Evolutionary conservation across 2,888 invertebrate species (phyloP).

Genomic region (Drosophila melanocephala): DNA sequence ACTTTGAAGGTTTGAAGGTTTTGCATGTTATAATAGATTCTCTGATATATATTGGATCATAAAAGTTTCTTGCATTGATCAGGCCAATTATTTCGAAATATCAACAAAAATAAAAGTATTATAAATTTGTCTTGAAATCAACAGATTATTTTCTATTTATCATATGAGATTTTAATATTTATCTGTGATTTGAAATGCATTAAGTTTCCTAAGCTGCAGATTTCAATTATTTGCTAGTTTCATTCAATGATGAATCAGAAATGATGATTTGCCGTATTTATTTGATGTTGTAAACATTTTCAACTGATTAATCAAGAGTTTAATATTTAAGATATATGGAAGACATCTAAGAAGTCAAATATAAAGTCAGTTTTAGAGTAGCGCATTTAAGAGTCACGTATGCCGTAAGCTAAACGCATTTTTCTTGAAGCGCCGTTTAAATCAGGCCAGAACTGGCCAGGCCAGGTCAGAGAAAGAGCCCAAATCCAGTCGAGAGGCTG

Average conservation of each 20-base stretch:
- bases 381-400: constrained; percentile 19
- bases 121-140: neutral
- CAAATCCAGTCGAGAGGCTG: constrained; percentile 31
- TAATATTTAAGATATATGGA: neutral
- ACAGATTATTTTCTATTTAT: neutral
- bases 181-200: neutral
- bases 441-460: constrained; percentile 13
- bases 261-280: too few relatives aligned
- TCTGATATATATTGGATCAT: neutral
- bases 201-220: neutral
- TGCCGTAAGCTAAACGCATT: constrained; percentile 1
- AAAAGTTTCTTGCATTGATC: neutral
- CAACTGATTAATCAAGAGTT: neutral
- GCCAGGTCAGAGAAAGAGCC: constrained; percentile 7
- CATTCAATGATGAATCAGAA: too few relatives aligned
- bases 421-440: constrained; percentile 60
- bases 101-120: neutral
- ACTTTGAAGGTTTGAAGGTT: neutral
- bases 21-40: neutral
- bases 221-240: neutral
- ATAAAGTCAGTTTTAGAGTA: neutral
- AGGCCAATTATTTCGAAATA: neutral
- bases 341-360: neutral
- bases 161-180: neutral
- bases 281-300: neutral